Evolutionary conservation across 2,797 vertebrate species (phyloP), one percentile per base, ranked within the genome.

Genomic region (Xiphorhynchus erythropygius): DNA sequence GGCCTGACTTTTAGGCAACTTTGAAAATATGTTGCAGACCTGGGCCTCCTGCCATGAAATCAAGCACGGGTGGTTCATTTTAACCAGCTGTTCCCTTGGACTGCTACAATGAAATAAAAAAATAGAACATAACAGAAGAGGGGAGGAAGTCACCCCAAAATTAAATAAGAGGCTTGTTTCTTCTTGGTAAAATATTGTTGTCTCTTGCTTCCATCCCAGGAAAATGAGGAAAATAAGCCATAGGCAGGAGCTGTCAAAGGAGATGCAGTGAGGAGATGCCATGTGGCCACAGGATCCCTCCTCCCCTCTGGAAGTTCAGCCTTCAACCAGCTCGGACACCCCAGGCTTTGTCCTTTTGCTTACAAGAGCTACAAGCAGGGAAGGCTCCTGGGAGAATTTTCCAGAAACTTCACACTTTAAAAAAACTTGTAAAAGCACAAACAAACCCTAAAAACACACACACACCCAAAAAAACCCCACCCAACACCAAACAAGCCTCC

Each of bases 381-480:
- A 80, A 22, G 5, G 50, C 49, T 93, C 75, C 55, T 86, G 44
- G 64, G 64, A 96, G 86, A 95, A 81, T 88, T 80, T 91, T 91
- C 90, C 84, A 94, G 86, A 94, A 94, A 81, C 56, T 81, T 95
- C 89, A 90, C 50, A 53, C 60, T 87, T 91, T 5, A 75, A 53
- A 32, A 21, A 76, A 33, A 25, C 13, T 27, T 9, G 7, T 15
- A 22, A n/a, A 52, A 18, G 3, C 44, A 77, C 47, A 32, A 28
- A 50, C 59, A 56, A 57, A 24, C 14, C 17, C 55, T 41, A 18
- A 28, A 25, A 46, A 15, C 3, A 32, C 49, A 37, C 47, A 49
- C 47, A 49, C 8, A 1, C 22, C 18, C 44, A 35, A 33, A 1
- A 9, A 41, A 60, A 14, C 35, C 25, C 44, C 44, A 44, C 32